phyloP scores from a whole-genome alignment of 2,113 vertebrate species.

The Galbula dea region DNA sequence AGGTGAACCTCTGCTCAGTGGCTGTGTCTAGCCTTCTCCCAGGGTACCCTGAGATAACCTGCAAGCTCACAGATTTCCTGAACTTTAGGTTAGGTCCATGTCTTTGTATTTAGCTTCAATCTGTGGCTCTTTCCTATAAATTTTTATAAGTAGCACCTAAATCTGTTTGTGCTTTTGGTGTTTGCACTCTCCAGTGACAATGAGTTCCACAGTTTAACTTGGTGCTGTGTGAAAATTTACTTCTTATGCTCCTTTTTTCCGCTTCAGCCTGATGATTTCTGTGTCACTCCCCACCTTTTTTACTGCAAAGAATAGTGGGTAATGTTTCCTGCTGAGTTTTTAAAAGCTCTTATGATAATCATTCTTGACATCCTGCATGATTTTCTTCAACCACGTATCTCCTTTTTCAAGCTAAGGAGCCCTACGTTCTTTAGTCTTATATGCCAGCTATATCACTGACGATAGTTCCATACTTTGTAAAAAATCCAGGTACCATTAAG shows the following conservation, averaged over 20 bases:
- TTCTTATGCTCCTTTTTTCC: neutral
- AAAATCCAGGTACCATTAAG: neutral
- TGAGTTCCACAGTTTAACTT: neutral
- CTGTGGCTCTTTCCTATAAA: neutral
- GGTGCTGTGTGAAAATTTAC: neutral
- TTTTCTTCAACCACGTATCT: slow-evolving; percentile 10
- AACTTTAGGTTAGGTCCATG: neutral
- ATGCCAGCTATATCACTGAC: neutral
- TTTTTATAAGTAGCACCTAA: neutral
- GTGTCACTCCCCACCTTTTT: neutral
- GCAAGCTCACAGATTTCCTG: neutral
- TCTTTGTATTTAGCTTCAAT: neutral
- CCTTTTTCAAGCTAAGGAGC: neutral
- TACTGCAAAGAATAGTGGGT: neutral
- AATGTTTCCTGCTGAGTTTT: slow-evolving; percentile 12
- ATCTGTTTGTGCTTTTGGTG: neutral
- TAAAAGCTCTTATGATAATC: slow-evolving; percentile 26
- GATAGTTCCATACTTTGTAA: neutral
- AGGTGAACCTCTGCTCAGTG: neutral
- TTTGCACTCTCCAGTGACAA: neutral
- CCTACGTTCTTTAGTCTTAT: neutral
- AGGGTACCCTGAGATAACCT: neutral
- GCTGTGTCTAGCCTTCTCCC: neutral
- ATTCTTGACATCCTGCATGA: slow-evolving; percentile 22
- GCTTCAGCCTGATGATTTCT: slow-evolving; percentile 6